phyloP scores from a whole-genome alignment of 2,797 vertebrate species.

The Malacoctenus gilli region DNA sequence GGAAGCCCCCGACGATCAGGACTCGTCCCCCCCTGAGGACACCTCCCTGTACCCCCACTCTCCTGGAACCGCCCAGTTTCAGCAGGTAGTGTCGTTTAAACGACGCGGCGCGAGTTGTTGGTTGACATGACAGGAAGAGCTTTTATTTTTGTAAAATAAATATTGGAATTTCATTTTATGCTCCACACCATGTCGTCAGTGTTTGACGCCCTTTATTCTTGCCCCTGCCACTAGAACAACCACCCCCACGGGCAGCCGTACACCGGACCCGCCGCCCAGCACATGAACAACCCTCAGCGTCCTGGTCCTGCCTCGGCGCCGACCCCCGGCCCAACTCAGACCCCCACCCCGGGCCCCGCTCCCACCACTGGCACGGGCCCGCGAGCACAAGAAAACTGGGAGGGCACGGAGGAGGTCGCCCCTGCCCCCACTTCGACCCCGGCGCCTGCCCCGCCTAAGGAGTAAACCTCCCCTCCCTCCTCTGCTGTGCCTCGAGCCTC shows the following conservation, averaged over 20 bases:
- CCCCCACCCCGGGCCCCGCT: slow-evolving; percentile 50
- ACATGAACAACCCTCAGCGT: slow-evolving; percentile 80
- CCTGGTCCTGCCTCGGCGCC: slow-evolving; percentile 84
- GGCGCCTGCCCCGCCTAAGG: slow-evolving; percentile 90
- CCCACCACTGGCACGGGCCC: slow-evolving; percentile 83
- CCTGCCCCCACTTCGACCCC: slow-evolving; percentile 73
- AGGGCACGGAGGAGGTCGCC: slow-evolving; percentile 94
- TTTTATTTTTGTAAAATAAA: no score
- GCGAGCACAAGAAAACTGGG: slow-evolving; percentile 99
- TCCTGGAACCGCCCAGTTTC: slow-evolving; percentile 93
- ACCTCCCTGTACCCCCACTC: slow-evolving; percentile 96
- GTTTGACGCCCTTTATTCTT: neutral
- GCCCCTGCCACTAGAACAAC: slow-evolving; percentile 92
- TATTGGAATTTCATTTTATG: no score
- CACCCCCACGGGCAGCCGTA: slow-evolving; percentile 99
- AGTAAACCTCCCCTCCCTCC: slow-evolving; percentile 88
- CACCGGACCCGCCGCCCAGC: slow-evolving; percentile 78
- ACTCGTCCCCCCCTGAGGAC: slow-evolving; percentile 98
- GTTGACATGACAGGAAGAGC: no score
- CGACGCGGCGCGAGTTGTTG: no score
- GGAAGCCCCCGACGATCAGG: slow-evolving; percentile 97
- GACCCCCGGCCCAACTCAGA: slow-evolving; percentile 32
- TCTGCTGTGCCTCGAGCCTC: slow-evolving; percentile 80
- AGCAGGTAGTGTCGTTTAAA: slow-evolving; percentile 92
- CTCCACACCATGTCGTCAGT: no score